Evolutionary conservation across 2,797 vertebrate species (phyloP).

Genomic region (Orientallactaga sibirica): DNA sequence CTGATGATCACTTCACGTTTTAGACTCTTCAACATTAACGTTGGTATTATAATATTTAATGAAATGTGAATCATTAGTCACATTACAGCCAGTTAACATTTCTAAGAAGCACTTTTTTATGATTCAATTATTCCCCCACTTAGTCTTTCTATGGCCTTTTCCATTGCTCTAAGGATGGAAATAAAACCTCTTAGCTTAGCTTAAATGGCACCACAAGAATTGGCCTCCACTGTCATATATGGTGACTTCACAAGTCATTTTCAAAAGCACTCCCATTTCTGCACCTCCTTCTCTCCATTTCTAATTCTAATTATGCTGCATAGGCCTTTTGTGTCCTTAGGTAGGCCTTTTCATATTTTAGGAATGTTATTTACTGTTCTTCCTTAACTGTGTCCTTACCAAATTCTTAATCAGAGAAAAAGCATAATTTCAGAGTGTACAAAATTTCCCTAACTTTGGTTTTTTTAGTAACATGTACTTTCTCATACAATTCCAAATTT

Average conservation of each 20-base stretch:
- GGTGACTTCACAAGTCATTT: not conserved
- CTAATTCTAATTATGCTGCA: not conserved
- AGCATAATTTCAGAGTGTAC: not conserved
- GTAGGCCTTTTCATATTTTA: not conserved
- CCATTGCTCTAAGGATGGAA: not conserved
- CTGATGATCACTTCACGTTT: conserved; percentile 38
- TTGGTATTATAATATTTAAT: conserved; percentile 37
- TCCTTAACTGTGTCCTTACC: not conserved
- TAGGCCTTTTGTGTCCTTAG: not conserved
- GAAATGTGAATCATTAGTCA: conserved; percentile 6
- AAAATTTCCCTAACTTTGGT: not conserved
- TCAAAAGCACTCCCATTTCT: not conserved
- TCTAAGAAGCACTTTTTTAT: not conserved
- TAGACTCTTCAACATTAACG: conserved; percentile 13
- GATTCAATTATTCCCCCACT: not conserved
- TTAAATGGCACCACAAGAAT: not conserved
- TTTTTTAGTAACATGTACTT: not conserved
- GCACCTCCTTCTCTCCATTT: not conserved
- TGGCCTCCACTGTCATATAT: not conserved
- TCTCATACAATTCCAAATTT: not conserved
- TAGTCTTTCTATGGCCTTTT: not conserved
- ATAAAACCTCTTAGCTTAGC: not conserved
- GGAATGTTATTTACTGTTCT: not conserved
- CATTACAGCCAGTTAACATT: not conserved
- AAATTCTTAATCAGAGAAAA: not conserved